Percentiles rank a stretch among this genome's conserved stretches.
Evolutionary conservation across 2,797 vertebrate genomes (phyloP).

Genomic region (Leptodactylus fallax): DNA sequence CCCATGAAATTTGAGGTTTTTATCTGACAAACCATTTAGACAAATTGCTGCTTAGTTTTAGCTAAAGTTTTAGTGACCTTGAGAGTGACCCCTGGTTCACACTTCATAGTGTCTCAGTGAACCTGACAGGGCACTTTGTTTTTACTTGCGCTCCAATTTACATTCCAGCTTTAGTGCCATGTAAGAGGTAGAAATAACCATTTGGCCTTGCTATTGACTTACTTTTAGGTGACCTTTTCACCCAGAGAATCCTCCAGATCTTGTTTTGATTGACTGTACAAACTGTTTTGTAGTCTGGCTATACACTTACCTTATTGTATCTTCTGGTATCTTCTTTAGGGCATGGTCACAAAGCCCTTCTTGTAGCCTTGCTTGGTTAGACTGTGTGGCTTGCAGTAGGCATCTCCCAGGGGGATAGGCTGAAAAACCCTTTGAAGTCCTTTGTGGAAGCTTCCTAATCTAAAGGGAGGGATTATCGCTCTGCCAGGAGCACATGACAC

Average conservation of each 20-base stretch:
- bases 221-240: slow-evolving; percentile 28
- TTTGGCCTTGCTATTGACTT: background rate
- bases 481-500: slow-evolving; percentile 88
- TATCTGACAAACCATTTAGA: background rate
- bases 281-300: slow-evolving; percentile 14
- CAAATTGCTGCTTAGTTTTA: background rate
- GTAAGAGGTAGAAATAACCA: background rate
- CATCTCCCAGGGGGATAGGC: slow-evolving; percentile 75
- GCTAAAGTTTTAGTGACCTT: no score
- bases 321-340: slow-evolving; percentile 1
- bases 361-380: slow-evolving; percentile 79
- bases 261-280: slow-evolving; percentile 25
- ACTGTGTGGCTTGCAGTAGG: slow-evolving; percentile 86
- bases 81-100: background rate
- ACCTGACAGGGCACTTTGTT: background rate
- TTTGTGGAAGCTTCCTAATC: slow-evolving; percentile 94
- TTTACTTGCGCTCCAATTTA: background rate
- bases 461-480: slow-evolving; percentile 89
- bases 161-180: background rate
- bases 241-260: background rate
- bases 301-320: background rate
- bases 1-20: background rate
- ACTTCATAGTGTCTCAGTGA: background rate
- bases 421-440: slow-evolving; percentile 88
- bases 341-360: slow-evolving; percentile 66